Percentiles rank a stretch among this genome's conserved stretches.
phyloP scores from a whole-genome alignment of 2,888 invertebrate genomes.

The Nemapogon koenigi region DNA sequence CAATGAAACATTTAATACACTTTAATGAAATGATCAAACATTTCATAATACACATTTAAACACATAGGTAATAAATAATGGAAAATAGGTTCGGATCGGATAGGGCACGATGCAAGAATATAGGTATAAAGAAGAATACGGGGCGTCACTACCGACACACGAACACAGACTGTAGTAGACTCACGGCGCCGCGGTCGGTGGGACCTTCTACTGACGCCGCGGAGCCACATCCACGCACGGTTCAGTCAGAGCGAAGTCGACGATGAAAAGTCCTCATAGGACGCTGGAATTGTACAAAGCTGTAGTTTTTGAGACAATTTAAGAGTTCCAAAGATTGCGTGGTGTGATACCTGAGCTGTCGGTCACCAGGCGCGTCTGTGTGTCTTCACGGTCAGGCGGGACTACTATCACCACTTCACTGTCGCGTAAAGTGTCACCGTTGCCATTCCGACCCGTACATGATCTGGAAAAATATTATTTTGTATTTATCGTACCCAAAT shows the following conservation, averaged over 20 bases:
- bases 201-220: neutral
- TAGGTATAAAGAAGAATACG: neutral
- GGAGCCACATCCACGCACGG: conserved; percentile 28
- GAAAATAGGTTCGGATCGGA: no score
- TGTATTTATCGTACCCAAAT: no score
- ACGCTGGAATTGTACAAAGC: conserved; percentile 63
- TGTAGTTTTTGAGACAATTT: no score
- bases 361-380: conserved; percentile 62
- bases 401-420: conserved; percentile 57
- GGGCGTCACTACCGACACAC: conserved; percentile 4
- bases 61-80: no score
- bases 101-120: conserved; percentile 2
- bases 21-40: no score
- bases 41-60: no score
- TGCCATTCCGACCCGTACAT: conserved; percentile 40
- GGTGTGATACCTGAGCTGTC: conserved; percentile 67
- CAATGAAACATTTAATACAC: no score
- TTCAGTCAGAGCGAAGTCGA: conserved; percentile 73
- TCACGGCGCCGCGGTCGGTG: conserved; percentile 45
- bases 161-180: conserved; percentile 25
- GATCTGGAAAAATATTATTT: conserved; percentile 45
- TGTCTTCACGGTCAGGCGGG: conserved; percentile 53
- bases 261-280: conserved; percentile 75
- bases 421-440: conserved; percentile 40
- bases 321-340: conserved; percentile 13